These are phyloP conservation scores for Heliconius erato DNA, from an alignment of 2,888 invertebrate genomes.

Conservation along the genomic window DNA sequence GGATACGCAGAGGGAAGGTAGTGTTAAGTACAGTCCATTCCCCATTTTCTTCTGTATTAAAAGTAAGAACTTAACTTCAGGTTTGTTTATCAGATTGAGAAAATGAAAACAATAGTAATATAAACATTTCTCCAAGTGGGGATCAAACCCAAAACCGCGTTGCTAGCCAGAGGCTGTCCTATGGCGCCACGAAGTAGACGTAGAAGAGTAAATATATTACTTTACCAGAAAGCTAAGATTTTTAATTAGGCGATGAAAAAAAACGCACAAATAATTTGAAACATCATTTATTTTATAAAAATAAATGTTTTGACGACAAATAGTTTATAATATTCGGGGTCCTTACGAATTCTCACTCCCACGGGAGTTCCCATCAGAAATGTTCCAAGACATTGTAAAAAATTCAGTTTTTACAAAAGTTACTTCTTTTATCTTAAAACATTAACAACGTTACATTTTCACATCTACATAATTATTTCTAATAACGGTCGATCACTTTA, in stretches of 20 bases:
- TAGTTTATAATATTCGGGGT: constrained; percentile 86
- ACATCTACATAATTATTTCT: constrained; percentile 75
- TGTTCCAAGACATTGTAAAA: constrained; percentile 91
- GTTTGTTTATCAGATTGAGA: no score
- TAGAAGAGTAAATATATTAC: neutral
- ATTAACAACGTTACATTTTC: constrained; percentile 87
- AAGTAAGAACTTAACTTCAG: no score
- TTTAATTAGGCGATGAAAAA: constrained; percentile 1
- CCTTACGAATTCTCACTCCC: constrained; percentile 80
- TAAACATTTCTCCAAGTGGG: no score
- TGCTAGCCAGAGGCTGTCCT: no score
- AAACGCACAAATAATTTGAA: constrained; percentile 64
- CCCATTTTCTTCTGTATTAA: no score
- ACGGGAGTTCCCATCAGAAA: constrained; percentile 80
- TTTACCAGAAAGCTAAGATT: neutral
- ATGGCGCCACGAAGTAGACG: no score
- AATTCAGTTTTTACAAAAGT: constrained; percentile 89
- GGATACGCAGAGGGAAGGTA: no score
- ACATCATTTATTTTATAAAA: constrained; percentile 86
- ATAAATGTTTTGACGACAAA: constrained; percentile 87
- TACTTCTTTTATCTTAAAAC: constrained; percentile 87
- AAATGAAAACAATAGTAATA: no score
- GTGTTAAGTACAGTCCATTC: no score
- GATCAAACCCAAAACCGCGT: no score
- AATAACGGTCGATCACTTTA: constrained; percentile 84